Evolutionary conservation across 2,113 vertebrate species (phyloP).

Genomic region (Corvus cornix): DNA sequence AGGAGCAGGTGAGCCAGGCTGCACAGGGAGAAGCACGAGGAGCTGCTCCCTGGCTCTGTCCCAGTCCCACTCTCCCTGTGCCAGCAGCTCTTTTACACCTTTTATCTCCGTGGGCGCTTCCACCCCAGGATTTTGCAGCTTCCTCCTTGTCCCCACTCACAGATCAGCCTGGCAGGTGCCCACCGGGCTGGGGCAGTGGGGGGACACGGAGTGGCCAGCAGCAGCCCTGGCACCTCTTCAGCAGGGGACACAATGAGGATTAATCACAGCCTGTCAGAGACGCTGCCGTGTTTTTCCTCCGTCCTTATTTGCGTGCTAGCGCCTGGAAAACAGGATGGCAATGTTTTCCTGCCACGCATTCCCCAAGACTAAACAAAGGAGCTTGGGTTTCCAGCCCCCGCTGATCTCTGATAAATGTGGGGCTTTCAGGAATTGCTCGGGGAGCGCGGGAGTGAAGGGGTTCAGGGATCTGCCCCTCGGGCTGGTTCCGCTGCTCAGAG

Average conservation of each 20-base stretch:
- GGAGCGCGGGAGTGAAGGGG: background rate
- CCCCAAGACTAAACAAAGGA: constrained; percentile 68
- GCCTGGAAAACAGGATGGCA: constrained; percentile 68
- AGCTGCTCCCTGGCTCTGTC: background rate
- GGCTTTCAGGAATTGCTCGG: background rate
- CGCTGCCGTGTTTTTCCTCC: constrained; percentile 41
- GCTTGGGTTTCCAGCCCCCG: constrained; percentile 14
- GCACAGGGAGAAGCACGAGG: rapidly evolving
- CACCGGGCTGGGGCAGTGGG: rapidly evolving
- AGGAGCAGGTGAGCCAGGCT: background rate
- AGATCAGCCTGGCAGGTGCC: background rate
- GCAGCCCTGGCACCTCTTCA: constrained; percentile 5
- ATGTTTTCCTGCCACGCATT: constrained; percentile 55
- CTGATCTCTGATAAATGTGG: background rate
- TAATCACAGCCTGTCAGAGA: constrained; percentile 37
- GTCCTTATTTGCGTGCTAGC: constrained; percentile 40
- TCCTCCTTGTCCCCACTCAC: background rate
- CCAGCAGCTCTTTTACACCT: background rate
- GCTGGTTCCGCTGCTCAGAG: background rate
- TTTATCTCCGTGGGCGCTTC: rapidly evolving
- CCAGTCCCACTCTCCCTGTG: background rate
- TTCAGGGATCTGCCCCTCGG: background rate
- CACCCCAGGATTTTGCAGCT: background rate
- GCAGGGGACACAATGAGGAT: background rate
- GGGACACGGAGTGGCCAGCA: rapidly evolving